These are phyloP conservation scores for Drosophila tsacasi DNA, from an alignment of 1,140 invertebrate genomes.

Conservation along the genomic window DNA sequence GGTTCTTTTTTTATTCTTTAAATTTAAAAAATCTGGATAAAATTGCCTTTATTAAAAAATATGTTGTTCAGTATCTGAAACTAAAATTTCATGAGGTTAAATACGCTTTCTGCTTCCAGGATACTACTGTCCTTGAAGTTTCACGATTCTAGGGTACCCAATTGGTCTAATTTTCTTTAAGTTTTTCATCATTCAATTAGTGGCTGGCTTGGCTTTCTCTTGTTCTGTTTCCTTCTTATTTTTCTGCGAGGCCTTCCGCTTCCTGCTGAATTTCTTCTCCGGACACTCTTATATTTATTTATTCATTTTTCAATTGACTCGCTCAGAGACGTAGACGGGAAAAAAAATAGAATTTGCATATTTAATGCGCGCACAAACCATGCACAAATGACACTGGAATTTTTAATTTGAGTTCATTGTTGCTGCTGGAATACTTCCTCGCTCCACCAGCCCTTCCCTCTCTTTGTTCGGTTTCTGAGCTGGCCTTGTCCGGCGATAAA, in stretches of 20 bases:
- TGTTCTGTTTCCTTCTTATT: constrained; percentile 8
- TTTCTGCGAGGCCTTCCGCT: constrained; percentile 27
- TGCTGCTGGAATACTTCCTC: constrained; percentile 44
- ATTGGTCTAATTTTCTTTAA: background rate
- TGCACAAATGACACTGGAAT: constrained; percentile 64
- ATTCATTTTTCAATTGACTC: constrained; percentile 69
- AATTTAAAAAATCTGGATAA: background rate
- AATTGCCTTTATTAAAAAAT: background rate
- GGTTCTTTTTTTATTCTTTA: too few relatives aligned
- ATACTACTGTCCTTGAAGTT: too few relatives aligned
- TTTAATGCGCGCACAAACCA: constrained; percentile 66
- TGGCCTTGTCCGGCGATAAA: constrained; percentile 44
- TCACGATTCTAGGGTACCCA: background rate
- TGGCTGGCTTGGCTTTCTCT: background rate
- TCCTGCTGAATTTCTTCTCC: constrained; percentile 24
- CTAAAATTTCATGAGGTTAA: background rate
- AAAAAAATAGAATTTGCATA: constrained; percentile 65
- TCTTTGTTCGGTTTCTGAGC: constrained; percentile 17
- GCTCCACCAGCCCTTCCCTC: constrained; percentile 15
- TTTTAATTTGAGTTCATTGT: constrained; percentile 66
- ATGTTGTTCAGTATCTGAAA: background rate
- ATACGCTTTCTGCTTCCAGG: background rate
- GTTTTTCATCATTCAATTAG: constrained; percentile 17
- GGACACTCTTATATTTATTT: constrained; percentile 63
- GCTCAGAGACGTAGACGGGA: constrained; percentile 21